Base-by-base conservation (phyloP, 2,113 vertebrate species). In the Salvelinus alpinus region DNA sequence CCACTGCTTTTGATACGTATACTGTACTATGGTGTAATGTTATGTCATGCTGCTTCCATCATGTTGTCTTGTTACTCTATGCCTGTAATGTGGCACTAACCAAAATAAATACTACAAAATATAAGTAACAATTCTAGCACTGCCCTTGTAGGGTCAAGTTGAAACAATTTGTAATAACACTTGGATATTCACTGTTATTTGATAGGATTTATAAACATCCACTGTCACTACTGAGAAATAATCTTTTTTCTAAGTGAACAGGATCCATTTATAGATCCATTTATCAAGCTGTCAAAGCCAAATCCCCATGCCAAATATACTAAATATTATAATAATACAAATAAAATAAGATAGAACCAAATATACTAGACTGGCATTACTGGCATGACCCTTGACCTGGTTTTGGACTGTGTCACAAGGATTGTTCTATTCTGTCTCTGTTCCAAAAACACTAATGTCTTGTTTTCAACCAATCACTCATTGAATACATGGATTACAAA, bases 381-480 rank as follows among this genome's bases (percentile, higher is more conserved):
- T 54, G 51, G 12, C 51, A 16, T 54, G 51, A 16, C 51, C 51
- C 16, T 54, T 54, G 13, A 54, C 51, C 51, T 16, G 64, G 75
- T 91, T 89, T 92, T 90, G 89, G 83, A 85, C 88, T 76, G 86
- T 91, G 91, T 88, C 87, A 81, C 88, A 70, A 74, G 81, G 77
- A 88, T 83, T 92, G 92, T 93, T 92, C 83, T 92, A 91, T 93
- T 92, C 82, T 86, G 87, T 93, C 87, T 92, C 82, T 92, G 91
- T 93, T 91, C 90, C 51, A 90, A 88, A 90, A 90, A 91, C 91
- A 90, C 93, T 94, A 94, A 94, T 94, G 94, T 93, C 91, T 94
- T 94, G 93, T 94, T 94, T 93, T 92, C 92, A 90, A 94, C 92
- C 82, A 88, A 93, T 90, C 92, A 93, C 90, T 93, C 90, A 92